Base-by-base conservation (phyloP, 1,140 invertebrate species). In the Zaprionus nigranus region DNA sequence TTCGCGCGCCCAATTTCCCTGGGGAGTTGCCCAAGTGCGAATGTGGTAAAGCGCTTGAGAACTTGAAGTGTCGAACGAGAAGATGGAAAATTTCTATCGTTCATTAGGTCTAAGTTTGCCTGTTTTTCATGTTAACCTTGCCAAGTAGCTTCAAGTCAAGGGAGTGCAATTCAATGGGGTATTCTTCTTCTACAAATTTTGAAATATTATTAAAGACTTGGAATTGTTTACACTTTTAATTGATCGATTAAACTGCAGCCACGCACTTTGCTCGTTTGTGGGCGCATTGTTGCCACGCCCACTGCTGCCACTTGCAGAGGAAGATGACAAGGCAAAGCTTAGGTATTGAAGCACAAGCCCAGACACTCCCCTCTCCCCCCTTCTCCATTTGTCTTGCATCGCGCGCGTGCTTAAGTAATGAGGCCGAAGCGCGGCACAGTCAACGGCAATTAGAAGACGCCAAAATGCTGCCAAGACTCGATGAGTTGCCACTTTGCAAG, bases 401-500 rank as follows among this genome's bases (percentile, higher is more conserved):
- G 49, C 51, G 82, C 74, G 80, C 77, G 83, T 87, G 83, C 83
- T 69, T 88, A 88, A 84, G 84, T 87, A 87, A 87, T 88, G 83
- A 83, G 84, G 73, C 77, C 68, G 56, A 60, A 30, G 24, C 34
- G 51, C 38, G 36, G 58, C 77, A 46, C 75, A 88, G 83, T 83
- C 84, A 60, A 71, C 84, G 84, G 78, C 84, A 87, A 87, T 88
- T 84, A 87, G 84, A 83, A 88, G 78, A 64, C 64, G 58, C 30
- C 64, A 53, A 75, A 65, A 77, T 60, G 46, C 58, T 64, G 43
- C 43, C 5, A 28, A 59, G 82, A 65, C 68, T 63, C 67, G 75
- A 86, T 86, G 79, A 79, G 34, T 70, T 43, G 49, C 57, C n/a
- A 22, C 40, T 40, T 54, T 60, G 28, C 51, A n/a, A 57, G 72